Conservation (phyloP, 1,140 invertebrate species). For the Parapsyche elsis region DNA sequence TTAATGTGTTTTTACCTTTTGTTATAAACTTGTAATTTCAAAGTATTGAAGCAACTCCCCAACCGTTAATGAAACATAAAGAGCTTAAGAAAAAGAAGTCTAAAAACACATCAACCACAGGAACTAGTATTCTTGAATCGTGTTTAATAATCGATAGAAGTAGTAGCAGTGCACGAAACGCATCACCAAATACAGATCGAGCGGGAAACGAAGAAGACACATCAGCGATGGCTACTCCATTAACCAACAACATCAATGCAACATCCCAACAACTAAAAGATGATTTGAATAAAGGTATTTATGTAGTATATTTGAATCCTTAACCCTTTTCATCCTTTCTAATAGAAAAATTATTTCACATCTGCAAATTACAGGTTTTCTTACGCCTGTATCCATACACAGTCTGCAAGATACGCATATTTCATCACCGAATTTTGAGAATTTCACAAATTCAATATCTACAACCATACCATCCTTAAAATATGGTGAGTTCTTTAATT, state of each 20-base stretch:
- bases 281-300: constrained; percentile 24
- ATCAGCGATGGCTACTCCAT: constrained; percentile 29
- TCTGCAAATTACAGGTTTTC: not conserved
- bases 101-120: constrained; percentile 55
- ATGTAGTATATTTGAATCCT: not conserved
- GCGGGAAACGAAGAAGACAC: not conserved
- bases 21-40: constrained; percentile 41
- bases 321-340: not conserved
- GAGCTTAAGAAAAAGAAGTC: constrained; percentile 67
- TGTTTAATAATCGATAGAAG: not conserved
- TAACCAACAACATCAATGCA: constrained; percentile 42
- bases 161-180: not conserved
- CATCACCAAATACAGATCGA: not conserved
- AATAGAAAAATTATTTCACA: not conserved
- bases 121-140: constrained; percentile 36
- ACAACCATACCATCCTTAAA: not conserved
- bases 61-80: constrained; percentile 64
- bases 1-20: constrained; percentile 42
- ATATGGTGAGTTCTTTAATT: not conserved
- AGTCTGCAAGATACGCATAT: constrained; percentile 10
- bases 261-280: not conserved
- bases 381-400: constrained; percentile 8
- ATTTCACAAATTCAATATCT: not conserved
- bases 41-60: constrained; percentile 62
- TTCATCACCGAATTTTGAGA: not conserved